Conservation (phyloP, 1,140 invertebrate genomes). For the Temnothorax curvispinosus region DNA sequence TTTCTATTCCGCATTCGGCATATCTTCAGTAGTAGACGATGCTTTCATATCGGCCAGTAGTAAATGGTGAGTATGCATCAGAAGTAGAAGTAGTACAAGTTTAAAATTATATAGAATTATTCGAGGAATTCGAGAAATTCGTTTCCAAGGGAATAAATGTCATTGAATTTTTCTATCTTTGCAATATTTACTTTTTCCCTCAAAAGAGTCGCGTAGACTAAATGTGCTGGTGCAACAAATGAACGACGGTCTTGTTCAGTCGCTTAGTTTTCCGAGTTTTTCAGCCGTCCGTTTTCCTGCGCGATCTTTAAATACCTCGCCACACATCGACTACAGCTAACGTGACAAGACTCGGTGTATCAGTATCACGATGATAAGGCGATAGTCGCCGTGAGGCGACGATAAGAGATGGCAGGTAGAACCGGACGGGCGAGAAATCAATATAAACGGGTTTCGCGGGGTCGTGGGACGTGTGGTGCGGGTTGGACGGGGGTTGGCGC, state of each 20-base stretch:
- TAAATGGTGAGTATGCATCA: neutral
- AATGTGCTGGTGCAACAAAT: neutral
- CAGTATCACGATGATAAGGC: conserved; percentile 32
- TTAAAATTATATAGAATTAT: neutral
- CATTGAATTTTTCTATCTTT: neutral
- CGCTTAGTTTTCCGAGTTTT: neutral
- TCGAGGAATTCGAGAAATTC: neutral
- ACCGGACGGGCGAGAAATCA: conserved; percentile 62
- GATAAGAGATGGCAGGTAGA: conserved; percentile 80
- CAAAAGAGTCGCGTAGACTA: neutral
- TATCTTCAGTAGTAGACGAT: neutral
- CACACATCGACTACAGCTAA: neutral
- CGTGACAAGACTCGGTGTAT: neutral
- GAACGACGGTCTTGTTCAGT: neutral
- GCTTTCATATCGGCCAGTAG: neutral
- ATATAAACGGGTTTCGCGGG: conserved; percentile 51
- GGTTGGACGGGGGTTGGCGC: conserved; percentile 75
- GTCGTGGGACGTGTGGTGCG: conserved; percentile 1
- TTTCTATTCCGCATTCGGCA: conserved; percentile 23
- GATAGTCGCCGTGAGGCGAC: conserved; percentile 29
- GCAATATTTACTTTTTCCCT: neutral
- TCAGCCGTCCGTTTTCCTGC: neutral
- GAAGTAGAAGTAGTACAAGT: neutral
- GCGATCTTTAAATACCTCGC: neutral
- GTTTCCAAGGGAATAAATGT: neutral